Base-by-base conservation (phyloP, 2,797 vertebrate species). In the Cheirogaleus major region DNA sequence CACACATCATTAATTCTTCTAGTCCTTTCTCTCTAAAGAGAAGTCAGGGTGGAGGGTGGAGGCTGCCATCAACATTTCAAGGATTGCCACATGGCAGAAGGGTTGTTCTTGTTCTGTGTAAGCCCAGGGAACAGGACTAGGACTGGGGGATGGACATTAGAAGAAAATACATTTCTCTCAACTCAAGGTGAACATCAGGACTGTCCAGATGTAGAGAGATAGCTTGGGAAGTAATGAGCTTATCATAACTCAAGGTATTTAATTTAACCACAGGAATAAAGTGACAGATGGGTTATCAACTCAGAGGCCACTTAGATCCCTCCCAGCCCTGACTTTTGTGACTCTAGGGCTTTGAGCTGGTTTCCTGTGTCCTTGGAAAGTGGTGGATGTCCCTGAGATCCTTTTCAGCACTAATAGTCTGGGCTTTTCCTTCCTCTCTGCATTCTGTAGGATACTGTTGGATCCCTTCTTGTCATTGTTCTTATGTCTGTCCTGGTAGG, bases 121-220 rank as follows among this genome's bases (percentile, higher is more conserved):
- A 82, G 22, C n/a, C 52, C 43, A 73, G 70, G 52, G 10, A 27
- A 22, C 2, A n/a, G 63, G 11, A 48, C 52, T 8, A 27, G 48
- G 27, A n/a, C 38, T 25, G 3, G 1, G 9, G 6, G 2, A 13
- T 18, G 6, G 22, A 91, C 6, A 2, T 1, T 57, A n/a, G 50
- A 45, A 69, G 9, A 90, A 80, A 80, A 80, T 6, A 59, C 10
- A 45, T 59, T 59, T 69, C 76, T 27, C 23, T 41, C 15, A 57
- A 22, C 10, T 27, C 15, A 27, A 27, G 10, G 22, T 22, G 13
- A 3, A 57, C 30, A 15, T 80, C 17, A 14, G 48, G 69, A 69
- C 61, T 69, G 38, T 80, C 30, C 27, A 57, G 32, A 80, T 14
- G 25, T 13, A 57, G 63, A n/a, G 38, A 32, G 69, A 5, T 1